Base-by-base conservation (phyloP, 2,113 vertebrate genomes). In the Castor canadensis region DNA sequence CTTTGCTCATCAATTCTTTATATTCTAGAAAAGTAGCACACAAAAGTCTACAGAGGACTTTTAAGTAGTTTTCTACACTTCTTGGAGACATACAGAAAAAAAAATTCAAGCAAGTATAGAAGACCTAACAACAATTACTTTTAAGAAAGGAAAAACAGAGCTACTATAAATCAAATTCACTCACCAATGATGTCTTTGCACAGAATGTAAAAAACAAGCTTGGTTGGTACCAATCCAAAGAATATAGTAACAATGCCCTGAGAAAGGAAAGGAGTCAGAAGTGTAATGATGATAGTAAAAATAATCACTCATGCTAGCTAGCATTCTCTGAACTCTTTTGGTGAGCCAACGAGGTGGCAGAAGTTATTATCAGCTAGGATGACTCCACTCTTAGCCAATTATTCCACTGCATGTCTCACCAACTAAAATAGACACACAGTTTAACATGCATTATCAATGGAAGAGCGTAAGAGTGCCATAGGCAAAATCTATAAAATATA, bases 81-180 rank as follows among this genome's bases (percentile, higher is more conserved):
- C 71, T 84, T 64, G 64, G 45, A 91, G 77, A 66, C 77, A 87
- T 22, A 56, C 4, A 15, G 56, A 28, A 20, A 69, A 77, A 75
- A 69, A 67, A 32, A n/a, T 11, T n/a, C 32, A 67, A 32, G 32
- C 64, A 35, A 60, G 24, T 10, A 62, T 3, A 82, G 40, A 45
- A 16, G 40, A 11, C 28, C 17, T 32, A 82, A 82, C 22, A 32
- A 62, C 28, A n/a, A 83, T 64, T 80, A 73, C 38, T 91, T 91
- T 76, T 56, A 87, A 87, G 77, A 87, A 67, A 79, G 52, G n/a
- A 58, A 96, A 76, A 72, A 30, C 24, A 60, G 32, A 90, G 56
- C 56, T 94, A n/a, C 62, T 67, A 6, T 89, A 82, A 87, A 90
- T 54, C 80, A 92, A 82, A 92, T 30, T 83, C 72, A 83, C 26